Conservation (phyloP, 2,888 invertebrate species). For the Neoscelio sp. region DNA sequence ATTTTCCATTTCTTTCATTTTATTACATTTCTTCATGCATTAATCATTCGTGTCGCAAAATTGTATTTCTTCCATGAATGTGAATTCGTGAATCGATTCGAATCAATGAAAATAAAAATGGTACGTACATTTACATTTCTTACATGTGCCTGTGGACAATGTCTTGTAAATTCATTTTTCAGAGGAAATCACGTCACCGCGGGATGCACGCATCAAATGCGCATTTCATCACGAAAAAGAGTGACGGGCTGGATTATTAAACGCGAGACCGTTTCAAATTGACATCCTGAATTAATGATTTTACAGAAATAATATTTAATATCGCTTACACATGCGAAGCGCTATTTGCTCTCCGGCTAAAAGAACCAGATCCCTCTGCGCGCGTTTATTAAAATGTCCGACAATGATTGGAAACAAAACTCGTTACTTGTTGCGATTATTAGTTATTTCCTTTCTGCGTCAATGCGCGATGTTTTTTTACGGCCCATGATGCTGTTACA, state of each 20-base stretch:
- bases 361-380: constrained; percentile 14
- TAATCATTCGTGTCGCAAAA: background rate
- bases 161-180: constrained; percentile 75
- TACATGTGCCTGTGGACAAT: background rate
- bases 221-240: constrained; percentile 45
- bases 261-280: constrained; percentile 48
- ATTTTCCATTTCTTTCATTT: background rate
- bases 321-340: constrained; percentile 68
- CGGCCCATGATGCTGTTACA: constrained; percentile 42
- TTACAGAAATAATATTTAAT: constrained; percentile 76
- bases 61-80: background rate
- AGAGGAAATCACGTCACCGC: constrained; percentile 75
- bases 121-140: background rate
- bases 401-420: constrained; percentile 24
- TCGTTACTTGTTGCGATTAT: constrained; percentile 13
- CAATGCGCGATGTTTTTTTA: constrained; percentile 71
- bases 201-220: constrained; percentile 33
- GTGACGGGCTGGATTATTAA: constrained; percentile 52
- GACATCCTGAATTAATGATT: constrained; percentile 73
- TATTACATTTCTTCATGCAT: background rate
- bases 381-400: constrained; percentile 51
- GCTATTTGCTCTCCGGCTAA: constrained; percentile 34
- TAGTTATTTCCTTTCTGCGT: constrained; percentile 61
- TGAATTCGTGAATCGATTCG: constrained; percentile 1
- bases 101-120: constrained; percentile 11